These are phyloP conservation scores for Batillaria attramentaria DNA, from an alignment of 1,140 invertebrate species.

Conservation along the genomic window DNA sequence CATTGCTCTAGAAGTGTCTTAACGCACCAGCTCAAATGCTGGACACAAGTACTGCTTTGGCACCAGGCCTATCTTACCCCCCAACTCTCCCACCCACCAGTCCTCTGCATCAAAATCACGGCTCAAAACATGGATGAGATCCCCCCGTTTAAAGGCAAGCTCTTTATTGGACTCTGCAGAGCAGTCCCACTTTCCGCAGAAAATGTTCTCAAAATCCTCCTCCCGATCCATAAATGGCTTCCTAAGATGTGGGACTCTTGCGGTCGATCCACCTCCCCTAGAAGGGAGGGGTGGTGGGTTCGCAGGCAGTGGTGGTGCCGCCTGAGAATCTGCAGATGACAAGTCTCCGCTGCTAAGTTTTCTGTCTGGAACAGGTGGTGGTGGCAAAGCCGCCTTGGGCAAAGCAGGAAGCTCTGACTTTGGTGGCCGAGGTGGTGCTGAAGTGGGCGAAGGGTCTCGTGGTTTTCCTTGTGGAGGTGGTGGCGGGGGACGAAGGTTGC, in stretches of 20 bases:
- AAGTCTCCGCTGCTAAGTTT: not conserved
- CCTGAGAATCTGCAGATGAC: not conserved
- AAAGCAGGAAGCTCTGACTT: conserved; percentile 10
- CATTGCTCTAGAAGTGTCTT: no score
- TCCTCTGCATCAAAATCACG: conserved; percentile 63
- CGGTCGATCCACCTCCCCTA: conserved; percentile 1
- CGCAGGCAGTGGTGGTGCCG: not conserved
- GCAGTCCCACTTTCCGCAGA: conserved; percentile 65
- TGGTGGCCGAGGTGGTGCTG: conserved; percentile 20
- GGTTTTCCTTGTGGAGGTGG: not conserved
- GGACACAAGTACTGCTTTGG: conserved; percentile 61
- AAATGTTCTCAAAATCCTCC: conserved; percentile 67
- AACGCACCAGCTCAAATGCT: conserved; percentile 51
- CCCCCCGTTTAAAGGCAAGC: conserved; percentile 65
- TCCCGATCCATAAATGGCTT: conserved; percentile 39
- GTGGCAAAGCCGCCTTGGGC: not conserved
- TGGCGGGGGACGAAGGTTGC: conserved; percentile 13
- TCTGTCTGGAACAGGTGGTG: conserved; percentile 9
- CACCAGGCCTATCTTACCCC: conserved; percentile 66
- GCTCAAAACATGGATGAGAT: conserved; percentile 64
- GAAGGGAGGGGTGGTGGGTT: conserved; percentile 18
- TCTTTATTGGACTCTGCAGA: conserved; percentile 53
- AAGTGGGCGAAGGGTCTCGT: conserved; percentile 5
- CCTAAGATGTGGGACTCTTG: conserved; percentile 32
- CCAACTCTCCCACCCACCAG: conserved; percentile 66